Conservation (phyloP, 2,113 vertebrate genomes). For the Eublepharis macularius region DNA sequence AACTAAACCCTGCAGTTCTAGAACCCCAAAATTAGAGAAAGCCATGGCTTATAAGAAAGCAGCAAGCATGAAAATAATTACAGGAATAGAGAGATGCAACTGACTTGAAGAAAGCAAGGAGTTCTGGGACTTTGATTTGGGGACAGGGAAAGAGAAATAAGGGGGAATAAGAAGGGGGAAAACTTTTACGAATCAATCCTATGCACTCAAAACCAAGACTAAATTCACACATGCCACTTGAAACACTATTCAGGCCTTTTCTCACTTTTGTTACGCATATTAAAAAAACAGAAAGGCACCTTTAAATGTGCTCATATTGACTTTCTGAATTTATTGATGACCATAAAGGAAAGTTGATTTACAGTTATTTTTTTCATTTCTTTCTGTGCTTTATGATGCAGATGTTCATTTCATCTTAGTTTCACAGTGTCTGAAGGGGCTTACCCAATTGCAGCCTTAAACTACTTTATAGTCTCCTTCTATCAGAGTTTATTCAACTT, state of each 20-base stretch:
- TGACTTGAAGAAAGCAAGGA: neutral
- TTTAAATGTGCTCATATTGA: too few relatives aligned
- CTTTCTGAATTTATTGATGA: too few relatives aligned
- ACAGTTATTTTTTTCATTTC: too few relatives aligned
- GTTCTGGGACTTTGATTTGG: neutral
- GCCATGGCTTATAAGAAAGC: neutral
- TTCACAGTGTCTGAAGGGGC: neutral
- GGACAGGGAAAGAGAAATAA: neutral
- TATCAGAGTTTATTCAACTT: neutral
- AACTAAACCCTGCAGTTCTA: neutral
- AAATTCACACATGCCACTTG: too few relatives aligned
- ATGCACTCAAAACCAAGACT: neutral
- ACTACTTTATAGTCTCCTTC: neutral
- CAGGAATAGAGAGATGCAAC: neutral
- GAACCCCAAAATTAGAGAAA: neutral
- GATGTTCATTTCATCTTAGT: too few relatives aligned
- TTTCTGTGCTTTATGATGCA: too few relatives aligned
- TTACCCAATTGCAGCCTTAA: neutral
- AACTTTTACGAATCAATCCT: neutral
- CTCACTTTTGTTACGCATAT: too few relatives aligned
- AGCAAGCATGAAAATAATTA: neutral
- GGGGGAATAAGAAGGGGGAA: neutral
- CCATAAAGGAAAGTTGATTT: too few relatives aligned
- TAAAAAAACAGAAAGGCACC: too few relatives aligned
- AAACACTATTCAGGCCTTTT: too few relatives aligned